Evolutionary conservation across 2,797 vertebrate genomes (phyloP).

Genomic region (Macrochelys suwanniensis): DNA sequence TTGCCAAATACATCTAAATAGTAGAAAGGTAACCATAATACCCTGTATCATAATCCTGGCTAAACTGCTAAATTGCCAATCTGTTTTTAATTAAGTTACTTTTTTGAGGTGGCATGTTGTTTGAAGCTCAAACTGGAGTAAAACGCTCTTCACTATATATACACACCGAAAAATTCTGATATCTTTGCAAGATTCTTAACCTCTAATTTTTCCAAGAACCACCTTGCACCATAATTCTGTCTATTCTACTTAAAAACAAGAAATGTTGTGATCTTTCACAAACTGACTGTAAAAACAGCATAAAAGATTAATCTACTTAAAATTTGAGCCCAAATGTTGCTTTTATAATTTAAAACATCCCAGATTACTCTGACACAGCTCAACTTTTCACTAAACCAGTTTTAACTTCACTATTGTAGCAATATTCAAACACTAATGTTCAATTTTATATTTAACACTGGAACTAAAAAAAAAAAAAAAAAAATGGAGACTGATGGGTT

Average conservation of each 20-base stretch:
- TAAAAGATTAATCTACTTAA: neutral
- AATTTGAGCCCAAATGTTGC: neutral
- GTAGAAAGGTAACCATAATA: neutral
- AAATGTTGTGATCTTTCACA: neutral
- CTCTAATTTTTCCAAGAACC: neutral
- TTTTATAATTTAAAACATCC: neutral
- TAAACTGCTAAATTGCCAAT: neutral
- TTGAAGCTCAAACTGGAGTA: neutral
- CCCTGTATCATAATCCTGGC: neutral
- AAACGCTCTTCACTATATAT: neutral
- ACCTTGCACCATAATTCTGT: neutral
- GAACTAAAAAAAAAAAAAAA: neutral
- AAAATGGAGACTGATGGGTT: neutral
- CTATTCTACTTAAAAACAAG: neutral
- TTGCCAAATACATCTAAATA: accelerated
- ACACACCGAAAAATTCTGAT: neutral
- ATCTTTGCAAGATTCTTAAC: neutral
- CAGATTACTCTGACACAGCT: neutral
- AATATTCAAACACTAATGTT: neutral
- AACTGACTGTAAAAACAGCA: neutral
- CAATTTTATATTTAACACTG: neutral
- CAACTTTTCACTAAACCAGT: neutral
- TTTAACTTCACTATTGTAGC: neutral
- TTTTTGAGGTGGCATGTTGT: neutral
- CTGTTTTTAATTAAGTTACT: neutral